Evolutionary conservation across 2,113 vertebrate genomes (phyloP).

Genomic region (Nothocercus julius): DNA sequence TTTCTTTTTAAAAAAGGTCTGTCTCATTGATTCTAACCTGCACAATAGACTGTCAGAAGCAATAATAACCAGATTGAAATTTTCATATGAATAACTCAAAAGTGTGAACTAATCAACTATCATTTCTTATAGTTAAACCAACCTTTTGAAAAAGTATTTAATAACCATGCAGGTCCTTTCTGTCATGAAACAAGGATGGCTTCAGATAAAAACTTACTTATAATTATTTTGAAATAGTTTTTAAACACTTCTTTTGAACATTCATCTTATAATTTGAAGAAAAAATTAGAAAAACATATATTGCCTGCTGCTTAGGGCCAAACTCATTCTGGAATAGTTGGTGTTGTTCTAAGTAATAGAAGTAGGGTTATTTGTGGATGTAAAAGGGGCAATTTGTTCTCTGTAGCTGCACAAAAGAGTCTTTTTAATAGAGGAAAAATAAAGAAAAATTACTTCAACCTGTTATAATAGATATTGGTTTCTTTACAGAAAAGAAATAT

Average conservation of each 20-base stretch:
- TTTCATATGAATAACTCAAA: not conserved
- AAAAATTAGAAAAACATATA: not conserved
- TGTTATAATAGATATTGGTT: not conserved
- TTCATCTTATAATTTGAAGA: not conserved
- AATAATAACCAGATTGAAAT: not conserved
- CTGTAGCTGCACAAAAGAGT: fast-evolving
- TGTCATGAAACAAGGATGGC: not conserved
- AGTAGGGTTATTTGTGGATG: not conserved
- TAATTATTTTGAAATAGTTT: not conserved
- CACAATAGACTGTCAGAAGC: fast-evolving
- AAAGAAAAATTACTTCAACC: not conserved
- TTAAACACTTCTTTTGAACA: not conserved
- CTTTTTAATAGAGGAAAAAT: not conserved
- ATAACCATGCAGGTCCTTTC: not conserved
- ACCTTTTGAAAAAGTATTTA: not conserved
- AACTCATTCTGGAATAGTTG: not conserved
- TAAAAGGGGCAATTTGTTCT: not conserved
- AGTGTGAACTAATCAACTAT: not conserved
- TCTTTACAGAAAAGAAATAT: not conserved
- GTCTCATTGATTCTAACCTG: not conserved
- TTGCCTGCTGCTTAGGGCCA: not conserved
- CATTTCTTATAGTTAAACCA: not conserved
- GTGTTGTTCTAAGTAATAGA: not conserved
- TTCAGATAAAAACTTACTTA: not conserved
- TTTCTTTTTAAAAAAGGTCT: not conserved